phyloP scores from a whole-genome alignment of 2,113 vertebrate genomes.

The Alethe castanea region DNA sequence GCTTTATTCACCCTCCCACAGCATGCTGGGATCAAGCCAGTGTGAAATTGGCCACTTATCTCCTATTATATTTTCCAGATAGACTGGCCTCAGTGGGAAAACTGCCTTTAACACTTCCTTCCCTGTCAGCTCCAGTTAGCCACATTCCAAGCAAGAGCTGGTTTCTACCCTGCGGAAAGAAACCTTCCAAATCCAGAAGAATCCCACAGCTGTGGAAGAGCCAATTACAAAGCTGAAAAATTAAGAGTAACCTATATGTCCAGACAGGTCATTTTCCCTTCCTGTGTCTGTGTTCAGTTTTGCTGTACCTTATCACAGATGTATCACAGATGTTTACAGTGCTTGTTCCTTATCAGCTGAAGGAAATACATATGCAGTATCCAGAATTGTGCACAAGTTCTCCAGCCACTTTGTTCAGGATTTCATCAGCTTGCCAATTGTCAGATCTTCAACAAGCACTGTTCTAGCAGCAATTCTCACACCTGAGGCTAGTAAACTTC shows the following conservation, averaged over 20 bases:
- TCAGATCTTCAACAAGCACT: neutral
- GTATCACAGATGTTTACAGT: neutral
- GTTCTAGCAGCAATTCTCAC: neutral
- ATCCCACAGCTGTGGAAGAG: neutral
- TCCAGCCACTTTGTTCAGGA: neutral
- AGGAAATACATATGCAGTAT: neutral
- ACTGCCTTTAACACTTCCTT: neutral
- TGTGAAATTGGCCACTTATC: neutral
- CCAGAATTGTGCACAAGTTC: neutral
- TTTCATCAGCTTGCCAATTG: neutral
- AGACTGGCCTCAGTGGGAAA: neutral
- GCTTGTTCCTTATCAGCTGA: neutral
- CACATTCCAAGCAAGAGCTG: neutral
- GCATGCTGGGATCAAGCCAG: neutral
- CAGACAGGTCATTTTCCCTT: neutral
- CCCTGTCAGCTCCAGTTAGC: neutral
- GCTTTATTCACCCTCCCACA: neutral
- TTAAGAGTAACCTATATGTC: neutral
- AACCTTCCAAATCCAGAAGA: neutral
- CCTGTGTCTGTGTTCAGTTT: neutral
- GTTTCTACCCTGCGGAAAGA: neutral
- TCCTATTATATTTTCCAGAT: neutral
- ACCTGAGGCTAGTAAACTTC: neutral
- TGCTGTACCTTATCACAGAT: neutral
- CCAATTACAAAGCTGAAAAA: neutral